Evolutionary conservation across 1,140 invertebrate genomes (phyloP).

Genomic region (Phymastichus coffea): DNA sequence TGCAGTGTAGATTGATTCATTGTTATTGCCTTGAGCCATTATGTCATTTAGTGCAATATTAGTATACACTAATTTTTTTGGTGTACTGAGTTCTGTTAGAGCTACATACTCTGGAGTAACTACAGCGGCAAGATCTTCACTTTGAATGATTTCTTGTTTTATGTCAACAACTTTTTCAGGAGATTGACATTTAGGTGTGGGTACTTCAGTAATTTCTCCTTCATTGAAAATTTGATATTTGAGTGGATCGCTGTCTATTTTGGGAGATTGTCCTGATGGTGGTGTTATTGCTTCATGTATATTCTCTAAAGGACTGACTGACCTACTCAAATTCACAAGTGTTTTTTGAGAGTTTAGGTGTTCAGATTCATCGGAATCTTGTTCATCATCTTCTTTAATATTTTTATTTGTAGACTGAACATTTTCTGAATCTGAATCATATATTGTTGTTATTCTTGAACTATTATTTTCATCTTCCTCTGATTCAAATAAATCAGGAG

Average conservation of each 20-base stretch:
- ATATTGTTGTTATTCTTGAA: neutral
- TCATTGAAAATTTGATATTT: too few species aligned
- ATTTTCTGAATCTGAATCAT: neutral
- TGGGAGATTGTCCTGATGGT: neutral
- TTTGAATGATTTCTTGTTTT: too few species aligned
- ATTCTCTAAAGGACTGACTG: neutral
- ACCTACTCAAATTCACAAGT: neutral
- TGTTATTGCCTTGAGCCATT: neutral
- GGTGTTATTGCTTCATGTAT: neutral
- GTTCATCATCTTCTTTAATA: neutral
- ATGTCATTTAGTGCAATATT: neutral
- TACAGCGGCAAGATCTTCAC: too few species aligned
- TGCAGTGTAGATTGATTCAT: neutral
- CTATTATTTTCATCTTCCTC: constrained; percentile 20
- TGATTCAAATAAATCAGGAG: constrained; percentile 36
- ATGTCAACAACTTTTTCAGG: neutral
- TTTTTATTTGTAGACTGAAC: neutral
- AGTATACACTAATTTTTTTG: neutral
- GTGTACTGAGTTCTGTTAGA: too few species aligned
- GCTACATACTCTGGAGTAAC: too few species aligned
- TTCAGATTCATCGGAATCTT: neutral
- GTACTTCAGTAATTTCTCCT: neutral
- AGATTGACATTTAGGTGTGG: neutral
- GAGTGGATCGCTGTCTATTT: too few species aligned
- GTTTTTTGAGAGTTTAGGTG: constrained; percentile 1